Conservation (phyloP, 2,888 invertebrate species). For the Luperina nickerlii region DNA sequence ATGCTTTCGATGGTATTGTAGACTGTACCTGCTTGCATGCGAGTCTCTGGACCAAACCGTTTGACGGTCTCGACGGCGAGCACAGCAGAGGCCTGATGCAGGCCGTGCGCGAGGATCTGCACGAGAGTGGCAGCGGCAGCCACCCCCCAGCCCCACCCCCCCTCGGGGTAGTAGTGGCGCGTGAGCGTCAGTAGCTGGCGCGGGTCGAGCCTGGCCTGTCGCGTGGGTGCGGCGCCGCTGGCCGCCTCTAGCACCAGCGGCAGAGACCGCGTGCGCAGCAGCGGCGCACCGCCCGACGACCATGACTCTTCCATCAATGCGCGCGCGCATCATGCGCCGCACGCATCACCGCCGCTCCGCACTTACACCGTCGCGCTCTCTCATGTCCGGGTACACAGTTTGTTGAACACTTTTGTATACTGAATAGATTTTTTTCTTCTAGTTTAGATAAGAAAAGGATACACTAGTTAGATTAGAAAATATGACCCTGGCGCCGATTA, state of each 20-base stretch:
- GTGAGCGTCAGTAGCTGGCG: constrained; percentile 92
- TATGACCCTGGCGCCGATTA: background rate
- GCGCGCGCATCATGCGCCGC: constrained; percentile 86
- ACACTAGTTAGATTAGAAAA: background rate
- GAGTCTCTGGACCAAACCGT: constrained; percentile 91
- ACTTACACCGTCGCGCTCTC: constrained; percentile 74
- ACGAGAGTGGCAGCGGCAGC: constrained; percentile 93
- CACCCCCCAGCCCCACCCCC: constrained; percentile 97
- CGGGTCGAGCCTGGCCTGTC: constrained; percentile 88
- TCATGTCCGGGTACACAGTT: constrained; percentile 81
- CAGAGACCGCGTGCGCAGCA: constrained; percentile 92
- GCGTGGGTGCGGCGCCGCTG: constrained; percentile 86
- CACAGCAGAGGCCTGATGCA: constrained; percentile 92
- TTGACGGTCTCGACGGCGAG: constrained; percentile 90
- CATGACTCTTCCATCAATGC: constrained; percentile 90
- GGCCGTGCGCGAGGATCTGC: constrained; percentile 93
- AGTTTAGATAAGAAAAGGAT: background rate
- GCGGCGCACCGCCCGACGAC: constrained; percentile 90
- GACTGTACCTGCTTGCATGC: constrained; percentile 92
- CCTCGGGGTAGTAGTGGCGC: constrained; percentile 96
- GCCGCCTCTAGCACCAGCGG: constrained; percentile 91
- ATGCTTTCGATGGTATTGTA: constrained; percentile 53
- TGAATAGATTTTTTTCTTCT: background rate
- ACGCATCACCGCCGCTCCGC: constrained; percentile 83
- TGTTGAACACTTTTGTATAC: constrained; percentile 39